phyloP scores from a whole-genome alignment of 1,140 invertebrate genomes.

The Drosophila yakuba region DNA sequence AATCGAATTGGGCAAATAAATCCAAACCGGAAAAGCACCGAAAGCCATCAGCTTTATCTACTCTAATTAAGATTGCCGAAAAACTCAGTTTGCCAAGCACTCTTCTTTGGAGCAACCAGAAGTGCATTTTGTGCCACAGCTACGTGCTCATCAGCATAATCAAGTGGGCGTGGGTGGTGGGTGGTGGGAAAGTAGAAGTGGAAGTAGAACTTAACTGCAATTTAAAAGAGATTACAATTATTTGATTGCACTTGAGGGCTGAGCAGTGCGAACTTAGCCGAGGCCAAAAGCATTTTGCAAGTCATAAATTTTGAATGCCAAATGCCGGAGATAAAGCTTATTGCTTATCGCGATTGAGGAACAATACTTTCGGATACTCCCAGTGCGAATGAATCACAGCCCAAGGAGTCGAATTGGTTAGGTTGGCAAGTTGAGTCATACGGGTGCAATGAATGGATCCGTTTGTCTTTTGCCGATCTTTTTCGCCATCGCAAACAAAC shows the following conservation, averaged over 20 bases:
- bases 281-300: slow-evolving; percentile 56
- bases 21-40: slow-evolving; percentile 48
- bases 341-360: slow-evolving; percentile 62
- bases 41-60: slow-evolving; percentile 51
- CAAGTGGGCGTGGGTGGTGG: slow-evolving; percentile 31
- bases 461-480: slow-evolving; percentile 29
- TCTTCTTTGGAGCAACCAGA: slow-evolving; percentile 52
- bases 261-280: slow-evolving; percentile 18
- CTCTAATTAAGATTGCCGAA: slow-evolving; percentile 70
- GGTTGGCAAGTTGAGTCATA: slow-evolving; percentile 20
- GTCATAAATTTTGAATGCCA: slow-evolving; percentile 69
- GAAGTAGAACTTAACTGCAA: slow-evolving; percentile 62
- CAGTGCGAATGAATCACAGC: slow-evolving; percentile 13
- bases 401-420: slow-evolving; percentile 2
- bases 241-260: slow-evolving; percentile 65
- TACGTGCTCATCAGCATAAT: slow-evolving; percentile 78
- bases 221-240: slow-evolving; percentile 80
- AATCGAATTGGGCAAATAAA: slow-evolving; percentile 51
- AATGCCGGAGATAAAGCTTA: slow-evolving; percentile 47
- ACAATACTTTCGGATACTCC: slow-evolving; percentile 54
- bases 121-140: slow-evolving; percentile 65
- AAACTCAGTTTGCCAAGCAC: slow-evolving; percentile 74
- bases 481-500: slow-evolving; percentile 30
- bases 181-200: slow-evolving; percentile 23
- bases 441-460: slow-evolving; percentile 50